Conservation (phyloP, 2,113 vertebrate species). For the Psittacus erithacus region DNA sequence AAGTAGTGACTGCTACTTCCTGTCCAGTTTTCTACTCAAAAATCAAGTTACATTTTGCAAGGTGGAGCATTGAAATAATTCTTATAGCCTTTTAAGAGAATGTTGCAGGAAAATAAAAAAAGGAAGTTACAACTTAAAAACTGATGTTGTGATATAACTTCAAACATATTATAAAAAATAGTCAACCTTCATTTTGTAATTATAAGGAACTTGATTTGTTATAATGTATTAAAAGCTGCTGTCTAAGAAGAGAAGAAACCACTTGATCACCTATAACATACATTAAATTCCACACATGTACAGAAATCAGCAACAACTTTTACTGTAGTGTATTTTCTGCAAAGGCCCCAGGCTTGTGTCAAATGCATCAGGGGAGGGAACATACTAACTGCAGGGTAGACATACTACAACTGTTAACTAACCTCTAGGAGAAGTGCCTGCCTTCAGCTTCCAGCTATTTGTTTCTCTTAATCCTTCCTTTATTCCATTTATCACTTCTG, state of each 20-base stretch:
- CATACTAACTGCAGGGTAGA: neutral
- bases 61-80: neutral
- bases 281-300: neutral
- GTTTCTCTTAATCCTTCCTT: neutral
- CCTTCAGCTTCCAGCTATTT: neutral
- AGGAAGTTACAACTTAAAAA: neutral
- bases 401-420: neutral
- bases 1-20: neutral
- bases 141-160: neutral
- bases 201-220: neutral
- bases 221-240: neutral
- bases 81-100: neutral
- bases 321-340: neutral
- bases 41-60: neutral
- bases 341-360: neutral
- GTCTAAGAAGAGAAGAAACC: neutral
- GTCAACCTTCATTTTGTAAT: neutral
- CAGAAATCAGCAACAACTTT: neutral
- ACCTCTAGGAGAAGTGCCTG: neutral
- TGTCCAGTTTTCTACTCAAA: neutral
- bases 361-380: neutral
- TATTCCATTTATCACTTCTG: neutral
- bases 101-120: neutral
- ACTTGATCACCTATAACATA: neutral
- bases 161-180: neutral